Base-by-base conservation (phyloP, 2,113 vertebrate species). In the Colistium nudipinnis region DNA sequence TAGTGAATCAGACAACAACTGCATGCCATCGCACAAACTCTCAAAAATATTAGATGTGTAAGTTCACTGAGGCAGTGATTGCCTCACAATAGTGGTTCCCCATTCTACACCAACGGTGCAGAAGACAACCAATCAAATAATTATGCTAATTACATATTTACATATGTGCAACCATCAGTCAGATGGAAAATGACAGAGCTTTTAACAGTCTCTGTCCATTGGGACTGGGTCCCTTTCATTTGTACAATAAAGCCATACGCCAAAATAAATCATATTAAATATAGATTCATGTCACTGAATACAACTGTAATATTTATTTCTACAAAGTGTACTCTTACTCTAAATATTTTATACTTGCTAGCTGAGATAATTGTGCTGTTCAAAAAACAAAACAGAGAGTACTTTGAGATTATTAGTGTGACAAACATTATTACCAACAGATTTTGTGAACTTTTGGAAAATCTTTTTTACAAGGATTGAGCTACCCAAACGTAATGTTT, bases 121-220 rank as follows among this genome's bases (percentile, higher is more conserved):
- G 30, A 47, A 55, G 47, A 60, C 14, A 63, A 17, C n/a, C 35
- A 55, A 20, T 69, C n/a, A 59, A 72, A 43, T 62, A 22, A 47
- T 64, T 54, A 60, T 72, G 68, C 56, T 62, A 68, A 67, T 59
- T 44, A 60, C 51, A 54, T 35, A 72, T 67, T 39, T 45, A 30
- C 74, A 60, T 52, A 13, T 17, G 30, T 33, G 51, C 51, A 33
- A 54, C 52, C 48, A 11, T 53, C 28, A 31, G 30, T 33, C 33
- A 74, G 20, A 60, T 31, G 55, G 12, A 63, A 39, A 56, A 11
- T 33, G 13, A 38, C 43, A 43, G 12, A 35, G 17, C 24, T 17
- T 17, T 41, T 25, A 55, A 35, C 3, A 45, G 38, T n/a, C 16
- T 8, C 20, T n/a, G 4, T 8, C 13, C 24, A 12, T 4, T 3